Percentiles rank a stretch among this genome's conserved stretches.
Evolutionary conservation across 1,140 invertebrate species (phyloP).

Genomic region (Trissolcus basalis): DNA sequence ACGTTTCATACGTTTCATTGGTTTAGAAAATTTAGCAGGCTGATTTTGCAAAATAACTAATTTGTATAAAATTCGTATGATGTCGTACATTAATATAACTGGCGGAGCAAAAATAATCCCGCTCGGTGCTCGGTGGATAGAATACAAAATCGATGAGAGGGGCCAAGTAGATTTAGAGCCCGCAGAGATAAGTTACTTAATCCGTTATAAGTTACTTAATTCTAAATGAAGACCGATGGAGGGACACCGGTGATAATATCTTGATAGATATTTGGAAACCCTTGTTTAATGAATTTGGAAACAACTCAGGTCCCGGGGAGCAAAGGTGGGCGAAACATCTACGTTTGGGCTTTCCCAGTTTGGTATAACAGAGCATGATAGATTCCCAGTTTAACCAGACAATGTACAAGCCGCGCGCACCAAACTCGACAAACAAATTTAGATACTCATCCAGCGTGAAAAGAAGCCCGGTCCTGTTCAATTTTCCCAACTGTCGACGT

Average conservation of each 20-base stretch:
- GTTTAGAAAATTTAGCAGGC: too few species aligned
- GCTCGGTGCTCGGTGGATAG: neutral
- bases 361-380: neutral
- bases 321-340: constrained; percentile 19
- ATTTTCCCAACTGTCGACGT: too few species aligned
- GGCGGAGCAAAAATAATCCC: constrained; percentile 17
- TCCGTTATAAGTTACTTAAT: constrained; percentile 53
- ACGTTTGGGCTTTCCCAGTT: constrained; percentile 12
- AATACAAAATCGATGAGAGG: constrained; percentile 35
- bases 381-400: neutral
- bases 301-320: constrained; percentile 26
- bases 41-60: too few species aligned
- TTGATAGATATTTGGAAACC: constrained; percentile 49
- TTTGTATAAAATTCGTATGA: too few species aligned
- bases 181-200: constrained; percentile 45
- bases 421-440: neutral
- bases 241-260: constrained; percentile 47
- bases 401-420: neutral
- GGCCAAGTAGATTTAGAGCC: constrained; percentile 25
- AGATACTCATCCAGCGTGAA: neutral
- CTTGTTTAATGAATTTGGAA: constrained; percentile 53
- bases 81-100: too few species aligned
- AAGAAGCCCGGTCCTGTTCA: too few species aligned
- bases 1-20: too few species aligned
- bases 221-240: constrained; percentile 52